phyloP scores from a whole-genome alignment of 2,797 vertebrate species.

The Carapus acus region DNA sequence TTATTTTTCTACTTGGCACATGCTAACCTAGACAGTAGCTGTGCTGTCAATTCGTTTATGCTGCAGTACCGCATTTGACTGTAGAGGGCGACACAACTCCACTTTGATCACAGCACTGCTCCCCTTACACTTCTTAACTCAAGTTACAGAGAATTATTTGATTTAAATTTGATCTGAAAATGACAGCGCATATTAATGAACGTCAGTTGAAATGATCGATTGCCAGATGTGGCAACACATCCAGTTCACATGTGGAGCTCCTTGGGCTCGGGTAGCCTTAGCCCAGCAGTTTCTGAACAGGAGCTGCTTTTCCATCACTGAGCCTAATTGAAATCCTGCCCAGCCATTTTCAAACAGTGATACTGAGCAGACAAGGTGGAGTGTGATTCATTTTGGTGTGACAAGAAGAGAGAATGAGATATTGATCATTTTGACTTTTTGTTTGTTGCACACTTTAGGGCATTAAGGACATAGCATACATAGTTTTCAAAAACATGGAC shows the following conservation, averaged over 20 bases:
- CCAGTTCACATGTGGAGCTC: too few relatives aligned
- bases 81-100: conserved; percentile 50
- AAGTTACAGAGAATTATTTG: conserved; percentile 25
- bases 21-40: not conserved
- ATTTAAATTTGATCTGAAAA: too few relatives aligned
- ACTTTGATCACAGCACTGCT: not conserved
- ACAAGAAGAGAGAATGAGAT: too few relatives aligned
- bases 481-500: too few relatives aligned
- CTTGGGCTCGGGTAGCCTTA: too few relatives aligned
- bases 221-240: too few relatives aligned
- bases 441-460: too few relatives aligned
- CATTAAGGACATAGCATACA: too few relatives aligned
- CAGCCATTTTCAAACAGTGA: not conserved
- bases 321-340: conserved; percentile 13
- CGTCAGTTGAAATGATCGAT: too few relatives aligned
- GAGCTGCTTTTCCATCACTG: conserved; percentile 30
- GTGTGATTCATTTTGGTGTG: too few relatives aligned
- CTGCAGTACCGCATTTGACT: conserved; percentile 18
- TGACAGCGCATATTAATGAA: too few relatives aligned
- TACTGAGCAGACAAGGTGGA: not conserved
- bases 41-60: not conserved
- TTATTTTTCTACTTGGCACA: not conserved
- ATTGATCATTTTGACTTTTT: too few relatives aligned
- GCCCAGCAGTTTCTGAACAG: conserved; percentile 17
- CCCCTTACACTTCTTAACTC: conserved; percentile 2